Evolutionary conservation across 2,113 vertebrate genomes (phyloP).

Genomic region (Turnix velox): DNA sequence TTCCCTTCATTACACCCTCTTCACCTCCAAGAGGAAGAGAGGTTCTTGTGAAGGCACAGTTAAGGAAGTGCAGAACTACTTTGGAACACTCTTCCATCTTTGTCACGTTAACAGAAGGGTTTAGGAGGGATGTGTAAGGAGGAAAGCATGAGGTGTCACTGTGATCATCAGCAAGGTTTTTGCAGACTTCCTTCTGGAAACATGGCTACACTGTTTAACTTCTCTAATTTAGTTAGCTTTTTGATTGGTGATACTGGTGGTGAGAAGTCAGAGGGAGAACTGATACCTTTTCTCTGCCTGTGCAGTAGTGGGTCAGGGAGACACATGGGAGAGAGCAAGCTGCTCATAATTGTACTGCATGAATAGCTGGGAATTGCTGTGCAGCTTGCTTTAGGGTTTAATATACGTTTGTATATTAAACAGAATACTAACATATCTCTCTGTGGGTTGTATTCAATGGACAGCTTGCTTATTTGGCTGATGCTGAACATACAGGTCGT

Average conservation of each 20-base stretch:
- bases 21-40: not conserved
- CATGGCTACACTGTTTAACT: not conserved
- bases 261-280: not conserved
- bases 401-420: not conserved
- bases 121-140: not conserved
- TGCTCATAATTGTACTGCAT: not conserved
- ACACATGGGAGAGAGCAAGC: not conserved
- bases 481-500: not conserved
- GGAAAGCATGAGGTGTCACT: not conserved
- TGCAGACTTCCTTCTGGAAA: not conserved
- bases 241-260: not conserved
- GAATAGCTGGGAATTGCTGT: not conserved
- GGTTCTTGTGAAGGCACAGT: not conserved
- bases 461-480: not conserved
- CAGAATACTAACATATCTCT: not conserved
- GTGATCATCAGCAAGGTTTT: not conserved
- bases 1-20: not conserved
- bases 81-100: not conserved
- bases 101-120: not conserved
- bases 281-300: not conserved
- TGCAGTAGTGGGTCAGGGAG: fast-evolving
- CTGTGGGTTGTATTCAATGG: not conserved
- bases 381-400: not conserved
- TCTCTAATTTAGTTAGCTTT: not conserved
- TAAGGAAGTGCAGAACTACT: not conserved